Conservation (phyloP, 2,888 invertebrate genomes). For the Parapristionchus giblindavisi region DNA sequence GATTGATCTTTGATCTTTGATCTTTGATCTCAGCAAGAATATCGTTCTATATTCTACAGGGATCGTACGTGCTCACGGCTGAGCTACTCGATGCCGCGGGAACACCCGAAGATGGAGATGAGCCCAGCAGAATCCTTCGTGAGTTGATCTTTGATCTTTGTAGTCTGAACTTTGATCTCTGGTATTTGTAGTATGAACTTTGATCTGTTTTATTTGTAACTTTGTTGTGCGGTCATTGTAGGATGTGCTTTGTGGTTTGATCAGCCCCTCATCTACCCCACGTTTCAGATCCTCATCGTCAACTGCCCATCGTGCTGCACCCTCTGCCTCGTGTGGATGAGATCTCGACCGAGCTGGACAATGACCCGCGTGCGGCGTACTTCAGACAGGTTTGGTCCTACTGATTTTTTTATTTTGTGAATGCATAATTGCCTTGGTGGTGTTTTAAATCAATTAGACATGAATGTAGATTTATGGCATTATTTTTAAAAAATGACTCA, state of each 20-base stretch:
- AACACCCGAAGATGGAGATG: conserved; percentile 37
- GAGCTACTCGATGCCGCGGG: conserved; percentile 82
- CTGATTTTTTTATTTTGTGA: background rate
- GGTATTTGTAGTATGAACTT: too few relatives aligned
- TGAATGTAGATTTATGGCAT: too few relatives aligned
- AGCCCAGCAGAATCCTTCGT: conserved; percentile 30
- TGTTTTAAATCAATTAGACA: too few relatives aligned
- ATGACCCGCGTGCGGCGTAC: conserved; percentile 94
- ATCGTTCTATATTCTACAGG: conserved; percentile 71
- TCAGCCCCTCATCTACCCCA: too few relatives aligned
- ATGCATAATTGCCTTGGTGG: background rate
- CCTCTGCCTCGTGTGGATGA: conserved; percentile 93
- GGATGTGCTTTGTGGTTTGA: too few relatives aligned
- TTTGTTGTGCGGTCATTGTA: too few relatives aligned
- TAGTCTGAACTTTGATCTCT: too few relatives aligned
- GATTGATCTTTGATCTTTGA: conserved; percentile 1
- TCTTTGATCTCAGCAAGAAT: conserved; percentile 6
- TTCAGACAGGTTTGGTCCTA: conserved; percentile 81
- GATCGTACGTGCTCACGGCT: conserved; percentile 89
- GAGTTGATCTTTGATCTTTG: conserved; percentile 1
- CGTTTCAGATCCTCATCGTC: conserved; percentile 35
- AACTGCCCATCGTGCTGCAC: conserved; percentile 80
- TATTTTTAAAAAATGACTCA: too few relatives aligned
- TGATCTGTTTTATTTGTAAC: too few relatives aligned
- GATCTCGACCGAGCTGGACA: conserved; percentile 92